These are phyloP conservation scores for Cataglyphis livida DNA, from an alignment of 2,888 invertebrate genomes.

Conservation along the genomic window DNA sequence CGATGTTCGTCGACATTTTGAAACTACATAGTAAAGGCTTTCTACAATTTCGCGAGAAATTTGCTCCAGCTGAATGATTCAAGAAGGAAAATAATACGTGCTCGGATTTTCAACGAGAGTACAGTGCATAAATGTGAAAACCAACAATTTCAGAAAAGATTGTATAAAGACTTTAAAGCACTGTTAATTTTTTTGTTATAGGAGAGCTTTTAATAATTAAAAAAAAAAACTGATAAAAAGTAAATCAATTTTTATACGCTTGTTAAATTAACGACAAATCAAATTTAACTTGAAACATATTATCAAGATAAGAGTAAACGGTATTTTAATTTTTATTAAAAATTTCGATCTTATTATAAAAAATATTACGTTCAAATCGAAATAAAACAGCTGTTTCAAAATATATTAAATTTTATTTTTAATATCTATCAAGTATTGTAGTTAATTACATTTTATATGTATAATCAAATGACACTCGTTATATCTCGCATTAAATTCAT, in stretches of 20 bases:
- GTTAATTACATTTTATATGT: conserved; percentile 2
- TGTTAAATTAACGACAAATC: neutral
- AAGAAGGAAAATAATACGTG: neutral
- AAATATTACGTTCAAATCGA: neutral
- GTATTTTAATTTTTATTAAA: conserved; percentile 11
- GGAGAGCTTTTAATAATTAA: neutral
- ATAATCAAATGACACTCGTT: neutral
- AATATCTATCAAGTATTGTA: neutral
- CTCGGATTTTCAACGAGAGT: neutral
- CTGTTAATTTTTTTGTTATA: neutral
- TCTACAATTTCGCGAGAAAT: conserved; percentile 22
- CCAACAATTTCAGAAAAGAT: neutral
- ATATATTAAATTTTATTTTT: neutral
- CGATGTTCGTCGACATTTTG: conserved; percentile 13
- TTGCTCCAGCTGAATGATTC: neutral
- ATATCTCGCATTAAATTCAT: too few species aligned
- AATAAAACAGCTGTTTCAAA: neutral
- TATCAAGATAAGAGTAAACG: neutral
- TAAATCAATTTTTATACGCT: neutral
- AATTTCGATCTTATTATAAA: conserved; percentile 11
- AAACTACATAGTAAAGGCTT: neutral
- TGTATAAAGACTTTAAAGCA: neutral
- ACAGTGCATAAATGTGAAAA: neutral
- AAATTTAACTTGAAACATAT: neutral
- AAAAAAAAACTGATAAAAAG: neutral